These are phyloP conservation scores for Neoascia interrupta DNA, from an alignment of 2,888 invertebrate species.

Conservation along the genomic window DNA sequence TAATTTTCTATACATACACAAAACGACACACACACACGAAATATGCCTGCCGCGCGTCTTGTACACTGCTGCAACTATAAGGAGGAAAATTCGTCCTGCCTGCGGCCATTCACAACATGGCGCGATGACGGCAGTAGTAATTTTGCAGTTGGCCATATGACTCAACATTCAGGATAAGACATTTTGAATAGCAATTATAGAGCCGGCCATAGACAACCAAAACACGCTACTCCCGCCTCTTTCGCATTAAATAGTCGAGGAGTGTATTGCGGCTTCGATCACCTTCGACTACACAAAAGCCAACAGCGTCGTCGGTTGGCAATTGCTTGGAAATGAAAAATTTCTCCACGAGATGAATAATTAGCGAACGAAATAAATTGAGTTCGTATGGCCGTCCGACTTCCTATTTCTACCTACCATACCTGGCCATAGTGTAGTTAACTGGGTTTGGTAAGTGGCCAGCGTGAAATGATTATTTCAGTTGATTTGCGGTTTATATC, in stretches of 20 bases:
- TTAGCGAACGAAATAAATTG: constrained; percentile 67
- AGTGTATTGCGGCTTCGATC: constrained; percentile 37
- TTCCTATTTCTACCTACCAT: too few species aligned
- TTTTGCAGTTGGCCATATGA: constrained; percentile 57
- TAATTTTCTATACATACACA: constrained; percentile 20
- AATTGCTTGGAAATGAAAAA: constrained; percentile 67
- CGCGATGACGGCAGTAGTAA: constrained; percentile 20
- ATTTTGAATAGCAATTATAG: constrained; percentile 68
- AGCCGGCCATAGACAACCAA: constrained; percentile 56
- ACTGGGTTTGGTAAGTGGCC: constrained; percentile 43
- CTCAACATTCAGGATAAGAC: constrained; percentile 65
- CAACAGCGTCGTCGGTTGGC: constrained; percentile 49
- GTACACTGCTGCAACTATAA: not conserved
- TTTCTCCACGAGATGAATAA: constrained; percentile 65
- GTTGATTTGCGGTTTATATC: constrained; percentile 60
- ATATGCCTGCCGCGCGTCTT: not conserved
- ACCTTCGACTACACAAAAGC: constrained; percentile 46
- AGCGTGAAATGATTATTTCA: constrained; percentile 56
- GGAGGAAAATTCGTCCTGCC: constrained; percentile 67
- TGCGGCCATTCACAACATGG: constrained; percentile 35
- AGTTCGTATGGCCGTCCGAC: constrained; percentile 59
- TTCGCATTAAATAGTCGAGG: not conserved
- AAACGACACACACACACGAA: too few species aligned
- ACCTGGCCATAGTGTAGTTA: constrained; percentile 32
- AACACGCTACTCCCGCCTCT: constrained; percentile 47